A percentile compares a stretch with the other conserved stretches of the same genome.
These are phyloP conservation scores for Cinclus mexicanus DNA, from an alignment of 2,113 vertebrate genomes.

Conservation along the genomic window DNA sequence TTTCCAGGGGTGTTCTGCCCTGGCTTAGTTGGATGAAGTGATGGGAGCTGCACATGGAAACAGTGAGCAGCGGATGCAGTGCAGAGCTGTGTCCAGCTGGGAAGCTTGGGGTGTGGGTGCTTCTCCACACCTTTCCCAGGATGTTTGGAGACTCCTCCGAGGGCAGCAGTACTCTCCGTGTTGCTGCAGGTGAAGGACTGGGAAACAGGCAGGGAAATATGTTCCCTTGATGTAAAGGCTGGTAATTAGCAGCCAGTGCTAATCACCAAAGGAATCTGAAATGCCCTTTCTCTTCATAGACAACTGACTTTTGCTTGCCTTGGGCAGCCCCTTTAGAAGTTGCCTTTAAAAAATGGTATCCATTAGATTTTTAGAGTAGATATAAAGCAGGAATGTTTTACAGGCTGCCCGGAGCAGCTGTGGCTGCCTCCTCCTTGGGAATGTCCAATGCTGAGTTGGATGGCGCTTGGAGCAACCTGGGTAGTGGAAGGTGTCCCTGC, in stretches of 20 bases:
- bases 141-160: not conserved
- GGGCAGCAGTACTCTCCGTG: not conserved
- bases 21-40: not conserved
- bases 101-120: not conserved
- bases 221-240: not conserved
- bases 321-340: not conserved
- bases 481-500: not conserved
- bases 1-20: not conserved
- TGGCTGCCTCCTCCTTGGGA: not conserved
- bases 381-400: not conserved
- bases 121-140: not conserved
- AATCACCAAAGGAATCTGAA: not conserved
- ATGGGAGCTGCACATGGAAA: accelerated
- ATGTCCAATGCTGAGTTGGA: not conserved
- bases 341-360: not conserved
- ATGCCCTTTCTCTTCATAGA: not conserved
- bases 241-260: not conserved
- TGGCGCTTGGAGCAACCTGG: not conserved
- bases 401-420: not conserved
- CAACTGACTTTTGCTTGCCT: not conserved
- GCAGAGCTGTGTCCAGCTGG: not conserved
- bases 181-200: not conserved
- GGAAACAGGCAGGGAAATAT: not conserved
- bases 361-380: not conserved
- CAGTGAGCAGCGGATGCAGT: not conserved